Evolutionary conservation across 2,113 vertebrate genomes (phyloP), one percentile per base, ranked within the genome.

Genomic region (Pterocles burchelli): DNA sequence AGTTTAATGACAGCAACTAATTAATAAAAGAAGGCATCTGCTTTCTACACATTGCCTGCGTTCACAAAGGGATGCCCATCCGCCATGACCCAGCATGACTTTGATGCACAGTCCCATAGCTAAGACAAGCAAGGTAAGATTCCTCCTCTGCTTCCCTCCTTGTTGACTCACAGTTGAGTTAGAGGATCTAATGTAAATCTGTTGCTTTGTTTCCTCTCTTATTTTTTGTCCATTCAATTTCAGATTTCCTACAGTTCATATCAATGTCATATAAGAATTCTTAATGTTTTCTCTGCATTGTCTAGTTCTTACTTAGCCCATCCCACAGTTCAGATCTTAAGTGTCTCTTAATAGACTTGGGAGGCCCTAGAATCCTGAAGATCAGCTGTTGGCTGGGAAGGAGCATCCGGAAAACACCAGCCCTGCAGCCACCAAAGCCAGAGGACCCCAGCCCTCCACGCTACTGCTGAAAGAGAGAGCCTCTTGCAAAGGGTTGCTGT

Each of bases 41-140:
- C 34, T 90, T 80, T 43, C 58, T 70, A 18, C 8, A 7, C 18
- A 13, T 41, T 63, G 67, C 25, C n/a, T 63, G 16, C 0, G 0
- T 65, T 88, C 65, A 57, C 31, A 36, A 58, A 61, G n/a, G 31
- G 34, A 67, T 52, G 34, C 52, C 57, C 57, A 36, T 45, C 48
- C 65, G 48, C 34, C 67, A 43, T 26, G 22, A 67, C 19, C 67
- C 46, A 74, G 36, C 51, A 58, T 11, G 33, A 63, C 36, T 80
- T 66, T 70, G 63, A 80, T 36, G n/a, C 62, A 81, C 24, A 62
- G 41, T 55, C 46, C 33, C 41, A 70, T 16, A 73, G 38, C 9
- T 41, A 21, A 76, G 26, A 87, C 33, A 4, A 80, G 29, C 38
- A 78, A 93, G 34, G 20, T 41, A 46, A 88, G 11, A 76, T 62